These are phyloP conservation scores for Epirrhoe alternata DNA, from an alignment of 2,888 invertebrate species.

Conservation along the genomic window DNA sequence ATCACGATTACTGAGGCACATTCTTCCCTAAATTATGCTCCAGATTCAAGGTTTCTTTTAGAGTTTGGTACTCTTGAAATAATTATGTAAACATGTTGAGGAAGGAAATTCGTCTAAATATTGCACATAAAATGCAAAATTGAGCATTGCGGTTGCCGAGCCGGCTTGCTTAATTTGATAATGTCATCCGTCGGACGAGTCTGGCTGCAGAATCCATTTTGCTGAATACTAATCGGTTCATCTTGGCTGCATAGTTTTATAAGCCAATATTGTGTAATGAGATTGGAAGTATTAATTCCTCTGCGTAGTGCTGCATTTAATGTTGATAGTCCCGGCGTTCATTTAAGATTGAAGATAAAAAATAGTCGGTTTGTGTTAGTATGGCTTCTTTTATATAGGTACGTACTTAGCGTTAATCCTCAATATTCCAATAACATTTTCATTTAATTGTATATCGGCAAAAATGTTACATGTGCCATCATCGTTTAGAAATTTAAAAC, in stretches of 20 bases:
- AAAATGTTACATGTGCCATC: conserved; percentile 1
- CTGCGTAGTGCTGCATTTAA: conserved; percentile 7
- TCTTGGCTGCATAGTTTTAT: conserved; percentile 34
- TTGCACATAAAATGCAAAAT: conserved; percentile 32
- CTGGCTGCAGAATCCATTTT: conserved; percentile 45
- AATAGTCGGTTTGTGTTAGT: neutral
- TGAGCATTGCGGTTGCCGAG: conserved; percentile 37
- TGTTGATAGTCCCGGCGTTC: neutral
- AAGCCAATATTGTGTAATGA: conserved; percentile 33
- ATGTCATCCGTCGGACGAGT: conserved; percentile 41
- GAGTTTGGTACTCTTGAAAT: conserved; percentile 3
- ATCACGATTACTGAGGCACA: conserved; percentile 16
- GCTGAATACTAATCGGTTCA: conserved; percentile 43
- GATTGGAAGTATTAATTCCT: conserved; percentile 24
- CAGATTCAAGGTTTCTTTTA: conserved; percentile 4
- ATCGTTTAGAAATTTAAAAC: conserved; percentile 11
- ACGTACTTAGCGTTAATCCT: neutral
- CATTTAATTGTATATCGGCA: neutral
- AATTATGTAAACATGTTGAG: conserved; percentile 18
- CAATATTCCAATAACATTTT: neutral
- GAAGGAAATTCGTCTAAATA: conserved; percentile 27
- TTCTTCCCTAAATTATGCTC: conserved; percentile 9
- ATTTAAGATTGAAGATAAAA: neutral
- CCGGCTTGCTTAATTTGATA: conserved; percentile 44
- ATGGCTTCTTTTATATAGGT: neutral